phyloP scores from a whole-genome alignment of 2,797 vertebrate species.

The Lates japonicus region DNA sequence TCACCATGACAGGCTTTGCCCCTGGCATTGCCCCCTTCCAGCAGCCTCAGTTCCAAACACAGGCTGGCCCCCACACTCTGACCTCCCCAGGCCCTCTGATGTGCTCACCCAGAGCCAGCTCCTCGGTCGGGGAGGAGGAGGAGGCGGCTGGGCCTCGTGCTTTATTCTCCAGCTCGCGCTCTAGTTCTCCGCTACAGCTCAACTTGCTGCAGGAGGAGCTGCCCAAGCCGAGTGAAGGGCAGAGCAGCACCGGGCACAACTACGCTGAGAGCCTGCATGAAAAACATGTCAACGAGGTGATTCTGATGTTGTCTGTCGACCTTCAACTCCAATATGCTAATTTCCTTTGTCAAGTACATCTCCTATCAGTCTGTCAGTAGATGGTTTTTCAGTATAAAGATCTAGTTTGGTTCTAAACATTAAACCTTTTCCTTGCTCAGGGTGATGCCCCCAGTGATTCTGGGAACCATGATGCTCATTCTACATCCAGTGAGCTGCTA shows the following conservation, averaged over 20 bases:
- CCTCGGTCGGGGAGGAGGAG: constrained; percentile 79
- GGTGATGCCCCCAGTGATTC: constrained; percentile 70
- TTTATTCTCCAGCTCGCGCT: constrained; percentile 87
- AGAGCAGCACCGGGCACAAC: constrained; percentile 66
- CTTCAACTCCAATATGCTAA: not conserved
- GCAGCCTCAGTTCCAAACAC: constrained; percentile 67
- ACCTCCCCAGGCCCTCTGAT: constrained; percentile 48
- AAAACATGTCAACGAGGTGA: constrained; percentile 73
- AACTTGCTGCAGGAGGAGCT: constrained; percentile 91
- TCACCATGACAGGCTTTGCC: constrained; percentile 56
- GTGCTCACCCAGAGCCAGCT: constrained; percentile 69
- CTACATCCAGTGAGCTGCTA: constrained; percentile 83
- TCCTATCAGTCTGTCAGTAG: not conserved
- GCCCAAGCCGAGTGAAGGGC: constrained; percentile 81
- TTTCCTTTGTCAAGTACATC: not conserved
- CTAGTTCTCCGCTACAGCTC: constrained; percentile 92
- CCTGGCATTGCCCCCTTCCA: constrained; percentile 58
- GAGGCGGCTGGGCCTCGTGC: constrained; percentile 75
- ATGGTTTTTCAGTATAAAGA: not conserved
- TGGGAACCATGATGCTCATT: constrained; percentile 80
- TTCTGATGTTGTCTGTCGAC: constrained; percentile 4
- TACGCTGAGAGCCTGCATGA: constrained; percentile 76
- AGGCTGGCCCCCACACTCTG: constrained; percentile 50
- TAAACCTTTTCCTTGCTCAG: constrained; percentile 65
- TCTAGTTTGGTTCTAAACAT: constrained; percentile 19